These are phyloP conservation scores for Malthinus seriepunctatus DNA, from an alignment of 2,888 invertebrate genomes.

Conservation along the genomic window DNA sequence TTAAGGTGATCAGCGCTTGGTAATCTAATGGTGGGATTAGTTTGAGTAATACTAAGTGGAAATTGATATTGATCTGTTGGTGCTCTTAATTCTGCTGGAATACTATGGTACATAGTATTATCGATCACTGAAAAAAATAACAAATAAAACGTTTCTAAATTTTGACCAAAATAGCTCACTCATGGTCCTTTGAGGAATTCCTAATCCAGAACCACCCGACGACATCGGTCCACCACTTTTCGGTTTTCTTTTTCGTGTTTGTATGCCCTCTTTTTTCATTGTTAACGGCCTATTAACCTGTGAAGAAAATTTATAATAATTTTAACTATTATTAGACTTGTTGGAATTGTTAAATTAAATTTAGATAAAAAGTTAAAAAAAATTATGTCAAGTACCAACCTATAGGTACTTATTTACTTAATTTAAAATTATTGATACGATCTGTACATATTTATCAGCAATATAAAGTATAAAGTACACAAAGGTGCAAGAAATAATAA, in stretches of 20 bases:
- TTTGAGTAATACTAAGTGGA: conserved; percentile 27
- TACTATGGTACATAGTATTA: conserved; percentile 27
- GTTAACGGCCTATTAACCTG: conserved; percentile 94
- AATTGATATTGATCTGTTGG: conserved; percentile 37
- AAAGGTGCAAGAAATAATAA: conserved; percentile 11
- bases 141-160: not conserved
- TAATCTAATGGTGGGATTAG: conserved; percentile 22
- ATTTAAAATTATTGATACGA: conserved; percentile 14
- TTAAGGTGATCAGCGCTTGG: conserved; percentile 31
- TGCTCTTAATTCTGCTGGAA: conserved; percentile 25
- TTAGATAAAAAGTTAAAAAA: not conserved
- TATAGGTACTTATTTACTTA: conserved; percentile 13
- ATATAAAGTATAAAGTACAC: conserved; percentile 7
- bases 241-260: conserved; percentile 93
- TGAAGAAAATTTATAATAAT: conserved; percentile 40
- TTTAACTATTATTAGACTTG: not conserved
- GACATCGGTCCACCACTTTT: conserved; percentile 57
- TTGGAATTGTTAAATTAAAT: conserved; percentile 2
- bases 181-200: conserved; percentile 19
- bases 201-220: conserved; percentile 41
- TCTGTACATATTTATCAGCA: conserved; percentile 12
- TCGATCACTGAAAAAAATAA: conserved; percentile 18
- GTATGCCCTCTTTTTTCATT: conserved; percentile 99
- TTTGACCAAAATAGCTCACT: conserved; percentile 21
- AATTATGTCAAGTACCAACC: conserved; percentile 22